Conservation (phyloP, 2,888 invertebrate species). For the Onchidella celtica region DNA sequence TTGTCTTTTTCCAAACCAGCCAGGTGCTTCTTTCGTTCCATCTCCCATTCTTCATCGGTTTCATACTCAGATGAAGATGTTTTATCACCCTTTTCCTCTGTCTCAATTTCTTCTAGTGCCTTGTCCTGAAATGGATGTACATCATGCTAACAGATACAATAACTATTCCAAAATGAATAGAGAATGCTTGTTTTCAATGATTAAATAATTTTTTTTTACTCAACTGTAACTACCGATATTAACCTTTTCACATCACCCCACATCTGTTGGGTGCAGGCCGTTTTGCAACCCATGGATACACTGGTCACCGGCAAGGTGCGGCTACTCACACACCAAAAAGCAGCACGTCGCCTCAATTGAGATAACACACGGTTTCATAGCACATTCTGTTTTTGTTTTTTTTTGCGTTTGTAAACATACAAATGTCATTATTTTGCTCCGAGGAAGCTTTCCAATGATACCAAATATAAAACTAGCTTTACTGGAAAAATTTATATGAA, state of each 20-base stretch:
- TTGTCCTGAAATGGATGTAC: conserved; percentile 67
- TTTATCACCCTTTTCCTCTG: conserved; percentile 63
- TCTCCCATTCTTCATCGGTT: conserved; percentile 78
- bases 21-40: conserved; percentile 82
- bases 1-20: conserved; percentile 87
- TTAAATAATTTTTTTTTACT: neutral
- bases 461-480: neutral
- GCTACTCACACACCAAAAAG: too few species aligned
- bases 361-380: too few species aligned
- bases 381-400: too few species aligned
- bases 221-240: neutral
- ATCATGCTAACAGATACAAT: neutral
- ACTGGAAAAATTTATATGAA: neutral
- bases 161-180: too few species aligned
- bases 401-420: too few species aligned
- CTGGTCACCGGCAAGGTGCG: too few species aligned
- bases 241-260: too few species aligned
- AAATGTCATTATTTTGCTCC: too few species aligned
- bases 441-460: too few species aligned
- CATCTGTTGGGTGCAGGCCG: neutral
- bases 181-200: neutral
- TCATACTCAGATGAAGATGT: conserved; percentile 72
- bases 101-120: conserved; percentile 73
- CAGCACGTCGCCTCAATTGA: too few species aligned
- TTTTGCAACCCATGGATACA: too few species aligned